phyloP scores from a whole-genome alignment of 2,113 vertebrate species.

The Stigmatopora nigra region DNA sequence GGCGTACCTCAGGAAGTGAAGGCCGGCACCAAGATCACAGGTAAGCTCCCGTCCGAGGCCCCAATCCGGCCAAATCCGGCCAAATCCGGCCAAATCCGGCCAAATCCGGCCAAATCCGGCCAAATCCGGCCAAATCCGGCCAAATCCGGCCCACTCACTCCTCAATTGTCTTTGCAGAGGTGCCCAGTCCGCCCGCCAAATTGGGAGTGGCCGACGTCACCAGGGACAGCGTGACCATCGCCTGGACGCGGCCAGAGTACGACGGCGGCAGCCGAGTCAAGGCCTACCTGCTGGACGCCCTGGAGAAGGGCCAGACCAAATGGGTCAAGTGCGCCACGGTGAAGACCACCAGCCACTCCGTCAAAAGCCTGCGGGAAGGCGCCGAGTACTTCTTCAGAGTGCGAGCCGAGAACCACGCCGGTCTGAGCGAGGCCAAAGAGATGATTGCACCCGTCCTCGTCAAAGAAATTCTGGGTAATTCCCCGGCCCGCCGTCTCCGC shows the following conservation, averaged over 20 bases:
- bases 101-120: too few species aligned
- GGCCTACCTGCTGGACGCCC: slow-evolving; percentile 83
- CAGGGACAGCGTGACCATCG: slow-evolving; percentile 85
- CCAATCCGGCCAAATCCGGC: too few species aligned
- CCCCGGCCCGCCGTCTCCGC: neutral
- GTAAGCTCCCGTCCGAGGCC: too few species aligned
- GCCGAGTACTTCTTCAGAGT: slow-evolving; percentile 95
- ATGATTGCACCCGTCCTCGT: slow-evolving; percentile 87
- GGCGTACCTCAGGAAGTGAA: slow-evolving; percentile 84
- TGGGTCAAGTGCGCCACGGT: slow-evolving; percentile 91
- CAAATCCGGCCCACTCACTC: neutral
- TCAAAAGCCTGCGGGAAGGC: slow-evolving; percentile 83
- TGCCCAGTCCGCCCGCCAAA: slow-evolving; percentile 88
- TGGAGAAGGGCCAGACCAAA: slow-evolving; percentile 92
- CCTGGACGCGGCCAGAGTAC: slow-evolving; percentile 88
- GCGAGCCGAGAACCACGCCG: slow-evolving; percentile 92
- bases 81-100: too few species aligned
- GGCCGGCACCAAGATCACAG: slow-evolving; percentile 93
- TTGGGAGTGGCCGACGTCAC: slow-evolving; percentile 85
- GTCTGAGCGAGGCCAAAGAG: slow-evolving; percentile 92
- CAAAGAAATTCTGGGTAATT: slow-evolving; percentile 75
- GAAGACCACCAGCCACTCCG: slow-evolving; percentile 77
- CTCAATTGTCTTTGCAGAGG: slow-evolving; percentile 74
- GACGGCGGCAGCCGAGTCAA: slow-evolving; percentile 91
- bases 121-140: too few species aligned